Conservation (phyloP, 2,797 vertebrate genomes). For the Takifugu ocellatus region DNA sequence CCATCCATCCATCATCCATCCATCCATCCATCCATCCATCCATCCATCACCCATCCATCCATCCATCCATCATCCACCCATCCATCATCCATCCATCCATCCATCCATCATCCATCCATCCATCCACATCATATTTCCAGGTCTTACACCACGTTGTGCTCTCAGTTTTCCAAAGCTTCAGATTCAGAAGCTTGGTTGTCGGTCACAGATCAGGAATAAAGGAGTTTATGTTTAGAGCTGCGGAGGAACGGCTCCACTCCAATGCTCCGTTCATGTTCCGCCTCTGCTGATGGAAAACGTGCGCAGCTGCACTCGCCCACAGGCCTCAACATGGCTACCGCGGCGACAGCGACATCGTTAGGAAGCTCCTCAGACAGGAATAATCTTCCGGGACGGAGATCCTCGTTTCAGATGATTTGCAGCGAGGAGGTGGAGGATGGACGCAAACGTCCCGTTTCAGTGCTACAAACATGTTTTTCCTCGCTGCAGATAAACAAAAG, state of each 20-base stretch:
- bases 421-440: slow-evolving; percentile 4
- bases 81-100: too few relatives aligned
- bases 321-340: slow-evolving; percentile 45
- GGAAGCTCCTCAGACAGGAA: slow-evolving; percentile 22
- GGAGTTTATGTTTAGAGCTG: too few relatives aligned
- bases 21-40: too few relatives aligned
- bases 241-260: neutral
- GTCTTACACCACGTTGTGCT: too few relatives aligned
- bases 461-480: neutral
- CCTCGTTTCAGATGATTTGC: slow-evolving; percentile 23
- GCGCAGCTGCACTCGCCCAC: slow-evolving; percentile 30
- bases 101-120: too few relatives aligned
- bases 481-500: neutral
- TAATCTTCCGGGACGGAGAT: neutral
- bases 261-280: neutral
- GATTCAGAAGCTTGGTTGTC: too few relatives aligned
- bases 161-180: too few relatives aligned
- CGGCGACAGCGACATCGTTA: slow-evolving; percentile 46
- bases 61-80: too few relatives aligned
- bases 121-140: too few relatives aligned
- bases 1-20: too few relatives aligned
- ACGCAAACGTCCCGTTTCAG: neutral
- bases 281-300: neutral
- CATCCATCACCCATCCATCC: too few relatives aligned
- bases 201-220: too few relatives aligned